phyloP scores from a whole-genome alignment of 2,113 vertebrate genomes.

The Vulpes lagopus region DNA sequence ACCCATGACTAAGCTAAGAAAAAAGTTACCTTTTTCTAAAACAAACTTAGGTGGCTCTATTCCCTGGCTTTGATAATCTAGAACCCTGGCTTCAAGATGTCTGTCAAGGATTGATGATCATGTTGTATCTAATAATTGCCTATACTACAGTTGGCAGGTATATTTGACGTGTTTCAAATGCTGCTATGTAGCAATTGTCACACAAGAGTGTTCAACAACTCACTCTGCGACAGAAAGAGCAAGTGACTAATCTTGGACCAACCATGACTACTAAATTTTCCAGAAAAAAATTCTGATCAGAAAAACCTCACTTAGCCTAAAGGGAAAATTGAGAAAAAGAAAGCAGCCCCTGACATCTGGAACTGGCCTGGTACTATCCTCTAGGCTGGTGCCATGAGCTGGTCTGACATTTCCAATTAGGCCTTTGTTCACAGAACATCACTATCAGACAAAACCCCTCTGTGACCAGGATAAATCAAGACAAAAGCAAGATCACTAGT shows the following conservation, averaged over 20 bases:
- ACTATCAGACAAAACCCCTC: background rate
- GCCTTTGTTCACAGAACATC: background rate
- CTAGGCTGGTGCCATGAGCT: background rate
- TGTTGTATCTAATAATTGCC: background rate
- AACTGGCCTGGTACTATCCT: no score
- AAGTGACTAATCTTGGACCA: no score
- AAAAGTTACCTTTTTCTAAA: background rate
- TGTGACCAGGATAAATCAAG: background rate
- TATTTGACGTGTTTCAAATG: background rate
- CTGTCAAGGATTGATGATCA: background rate
- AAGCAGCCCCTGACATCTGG: no score
- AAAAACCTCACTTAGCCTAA: background rate
- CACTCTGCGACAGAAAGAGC: background rate
- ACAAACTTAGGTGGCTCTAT: background rate
- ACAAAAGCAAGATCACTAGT: background rate
- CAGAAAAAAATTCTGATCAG: background rate
- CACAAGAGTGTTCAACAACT: background rate
- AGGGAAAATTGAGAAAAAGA: background rate
- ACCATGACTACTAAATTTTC: background rate
- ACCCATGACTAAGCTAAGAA: background rate
- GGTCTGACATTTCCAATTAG: no score
- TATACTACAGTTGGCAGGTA: background rate
- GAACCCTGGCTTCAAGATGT: background rate
- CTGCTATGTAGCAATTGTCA: rapidly evolving
- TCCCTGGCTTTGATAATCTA: background rate